Base-by-base conservation (phyloP, 2,797 vertebrate species). In the Synaphobranchus kaupii region DNA sequence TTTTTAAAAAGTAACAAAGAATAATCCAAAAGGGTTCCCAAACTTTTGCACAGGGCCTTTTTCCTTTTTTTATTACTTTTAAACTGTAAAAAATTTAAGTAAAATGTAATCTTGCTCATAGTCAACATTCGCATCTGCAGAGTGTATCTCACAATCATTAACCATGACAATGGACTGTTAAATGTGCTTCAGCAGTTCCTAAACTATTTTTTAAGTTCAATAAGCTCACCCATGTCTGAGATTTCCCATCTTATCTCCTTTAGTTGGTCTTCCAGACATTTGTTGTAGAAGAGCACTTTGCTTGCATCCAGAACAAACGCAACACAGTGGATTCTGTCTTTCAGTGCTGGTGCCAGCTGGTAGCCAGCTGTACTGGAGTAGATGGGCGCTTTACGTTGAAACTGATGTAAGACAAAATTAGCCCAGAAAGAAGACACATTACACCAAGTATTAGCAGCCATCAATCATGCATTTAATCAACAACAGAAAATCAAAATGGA, bases 221-320 rank as follows among this genome's bases (percentile, higher is more conserved):
- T 44, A 80, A n/a, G 48, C 86, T 85, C 13, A 90, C 90, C 87
- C 81, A 91, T 15, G 39, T 88, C 87, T 1, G 89, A 88, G 0
- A 88, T 31, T 10, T 85, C 4, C 3, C 84, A 31, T 20, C 85
- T 88, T 56, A 90, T 76, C 34, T 73, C 85, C 68, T 83, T 87
- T 31, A 91, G 68, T 2, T 25, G 84, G 47, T 80, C 12, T 50
- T 73, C 3, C 63, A 89, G 84, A 34, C n/a, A 22, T 2, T 81
- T 80, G 39, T 82, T 50, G 86, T 89, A 89, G 4, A 48, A 52
- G 15, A 39, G 9, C 50, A 90, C 47, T 80, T 86, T 85, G 71
- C 83, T 54, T 6, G 89, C 89, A 80, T 89, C 84, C 47, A 91
- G 86, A 52, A 89, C 83, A 12, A 89, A 91, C 54, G 90, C 81